Evolutionary conservation across 1,140 invertebrate genomes (phyloP), one percentile per base, ranked within the genome.

Genomic region (Thaumetopoea pityocampa): DNA sequence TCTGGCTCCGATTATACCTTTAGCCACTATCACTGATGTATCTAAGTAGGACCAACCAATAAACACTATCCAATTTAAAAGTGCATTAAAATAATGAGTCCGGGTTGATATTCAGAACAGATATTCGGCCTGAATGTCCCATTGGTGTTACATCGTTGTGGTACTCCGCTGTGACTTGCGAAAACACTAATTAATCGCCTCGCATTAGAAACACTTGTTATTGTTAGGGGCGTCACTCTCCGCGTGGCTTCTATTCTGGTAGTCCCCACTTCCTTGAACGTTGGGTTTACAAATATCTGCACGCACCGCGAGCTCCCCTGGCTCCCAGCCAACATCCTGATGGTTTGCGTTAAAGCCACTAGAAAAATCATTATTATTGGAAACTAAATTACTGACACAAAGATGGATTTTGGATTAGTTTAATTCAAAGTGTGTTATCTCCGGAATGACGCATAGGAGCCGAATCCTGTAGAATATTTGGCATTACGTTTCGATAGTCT

Each of bases 211-310:
- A 41, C 7, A 16, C 19, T 2, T n/a, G 24, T 14, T 41, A 41
- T 41, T 41, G 30, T 14, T 23, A 24, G 37, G 14, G 51, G 53
- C 58, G 51, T 61, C 55, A 67, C 62, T 66, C 55, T n/a, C n/a
- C 58, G 53, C 53, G 59, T 55, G 67, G 52, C 37, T 70, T 68
- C 73, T 82, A 80, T 82, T 82, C 67, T 65, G 55, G 70, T 71
- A 78, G 60, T 69, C 71, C 56, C 53, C 60, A 80, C 76, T 82
- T 82, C 73, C 78, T 82, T 76, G 76, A 82, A 78, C 78, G 74
- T 76, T 78, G 62, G 67, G 65, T 67, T 76, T 63, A 80, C 71
- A 70, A 82, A 82, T 79, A 51, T 45, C 78, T 71, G 74, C 69
- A 69, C 61, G 60, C 71, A 78, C 71, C 68, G 71, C 67, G 67